phyloP scores from a whole-genome alignment of 2,888 invertebrate species.

The Leptinotarsa juncta region DNA sequence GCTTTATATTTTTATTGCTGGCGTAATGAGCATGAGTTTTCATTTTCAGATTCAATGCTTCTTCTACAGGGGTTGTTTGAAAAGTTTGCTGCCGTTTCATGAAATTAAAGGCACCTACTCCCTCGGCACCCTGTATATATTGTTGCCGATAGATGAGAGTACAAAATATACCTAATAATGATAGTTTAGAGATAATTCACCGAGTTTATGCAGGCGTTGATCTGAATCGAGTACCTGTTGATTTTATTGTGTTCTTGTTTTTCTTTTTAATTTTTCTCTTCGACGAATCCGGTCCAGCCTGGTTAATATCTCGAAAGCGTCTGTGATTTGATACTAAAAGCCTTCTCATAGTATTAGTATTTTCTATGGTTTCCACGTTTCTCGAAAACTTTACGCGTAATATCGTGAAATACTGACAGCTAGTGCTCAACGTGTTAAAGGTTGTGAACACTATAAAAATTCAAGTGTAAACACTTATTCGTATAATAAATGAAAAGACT shows the following conservation, averaged over 20 bases:
- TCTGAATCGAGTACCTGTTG: not conserved
- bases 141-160: constrained; percentile 10
- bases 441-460: constrained; percentile 59
- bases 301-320: constrained; percentile 47
- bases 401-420: constrained; percentile 52
- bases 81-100: not conserved
- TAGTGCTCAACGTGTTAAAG: constrained; percentile 59
- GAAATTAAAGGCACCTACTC: not conserved
- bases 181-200: constrained; percentile 1
- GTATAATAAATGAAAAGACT: constrained; percentile 52
- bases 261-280: constrained; percentile 12
- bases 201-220: not conserved
- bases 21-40: not conserved
- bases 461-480: constrained; percentile 48
- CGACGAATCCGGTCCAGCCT: constrained; percentile 33
- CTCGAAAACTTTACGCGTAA: constrained; percentile 50
- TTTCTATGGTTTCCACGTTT: constrained; percentile 39
- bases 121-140: not conserved
- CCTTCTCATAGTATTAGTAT: constrained; percentile 52
- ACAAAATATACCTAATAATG: constrained; percentile 14
- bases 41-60: not conserved
- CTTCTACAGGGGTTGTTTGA: constrained; percentile 3
- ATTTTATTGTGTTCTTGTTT: not conserved
- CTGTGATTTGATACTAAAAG: constrained; percentile 57
- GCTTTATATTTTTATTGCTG: no score